Percentiles rank a stretch among this genome's conserved stretches.
phyloP scores from a whole-genome alignment of 2,888 invertebrate genomes.

The Xiphydria camelus region DNA sequence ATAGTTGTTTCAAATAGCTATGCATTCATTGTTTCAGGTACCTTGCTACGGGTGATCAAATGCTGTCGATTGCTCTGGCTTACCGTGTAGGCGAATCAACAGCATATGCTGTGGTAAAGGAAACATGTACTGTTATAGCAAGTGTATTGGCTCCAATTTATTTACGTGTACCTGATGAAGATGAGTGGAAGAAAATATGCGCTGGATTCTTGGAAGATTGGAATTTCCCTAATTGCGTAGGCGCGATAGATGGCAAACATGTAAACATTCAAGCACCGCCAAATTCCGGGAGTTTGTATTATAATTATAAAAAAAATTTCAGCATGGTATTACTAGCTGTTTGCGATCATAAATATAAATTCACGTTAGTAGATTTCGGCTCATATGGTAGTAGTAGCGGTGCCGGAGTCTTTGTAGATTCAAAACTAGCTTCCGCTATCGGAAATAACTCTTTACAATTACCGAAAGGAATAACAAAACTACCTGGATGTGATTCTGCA shows the following conservation, averaged over 20 bases:
- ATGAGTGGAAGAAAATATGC: constrained; percentile 20
- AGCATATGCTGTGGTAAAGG: too few relatives aligned
- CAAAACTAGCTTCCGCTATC: constrained; percentile 1
- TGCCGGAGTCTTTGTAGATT: constrained; percentile 15
- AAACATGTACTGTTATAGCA: constrained; percentile 16
- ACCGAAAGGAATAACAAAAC: not conserved
- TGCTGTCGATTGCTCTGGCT: constrained; percentile 15
- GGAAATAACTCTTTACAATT: not conserved
- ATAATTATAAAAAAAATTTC: constrained; percentile 28
- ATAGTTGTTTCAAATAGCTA: too few relatives aligned
- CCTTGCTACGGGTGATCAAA: constrained; percentile 18
- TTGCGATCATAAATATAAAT: constrained; percentile 24
- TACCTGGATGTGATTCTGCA: not conserved
- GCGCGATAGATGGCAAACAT: constrained; percentile 32
- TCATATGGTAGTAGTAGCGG: constrained; percentile 22
- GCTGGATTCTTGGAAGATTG: constrained; percentile 25
- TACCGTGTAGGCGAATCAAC: too few relatives aligned
- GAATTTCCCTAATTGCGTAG: constrained; percentile 31
- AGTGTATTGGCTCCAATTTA: constrained; percentile 17
- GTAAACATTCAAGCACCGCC: constrained; percentile 25
- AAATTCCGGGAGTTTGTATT: constrained; percentile 25
- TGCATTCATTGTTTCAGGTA: too few relatives aligned
- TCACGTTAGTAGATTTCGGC: constrained; percentile 24
- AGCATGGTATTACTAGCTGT: constrained; percentile 25
- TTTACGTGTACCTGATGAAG: constrained; percentile 15